A percentile compares a stretch with the other conserved stretches of the same genome.
Conservation (phyloP, 2,888 invertebrate genomes). For the Drosophila antonietae region DNA sequence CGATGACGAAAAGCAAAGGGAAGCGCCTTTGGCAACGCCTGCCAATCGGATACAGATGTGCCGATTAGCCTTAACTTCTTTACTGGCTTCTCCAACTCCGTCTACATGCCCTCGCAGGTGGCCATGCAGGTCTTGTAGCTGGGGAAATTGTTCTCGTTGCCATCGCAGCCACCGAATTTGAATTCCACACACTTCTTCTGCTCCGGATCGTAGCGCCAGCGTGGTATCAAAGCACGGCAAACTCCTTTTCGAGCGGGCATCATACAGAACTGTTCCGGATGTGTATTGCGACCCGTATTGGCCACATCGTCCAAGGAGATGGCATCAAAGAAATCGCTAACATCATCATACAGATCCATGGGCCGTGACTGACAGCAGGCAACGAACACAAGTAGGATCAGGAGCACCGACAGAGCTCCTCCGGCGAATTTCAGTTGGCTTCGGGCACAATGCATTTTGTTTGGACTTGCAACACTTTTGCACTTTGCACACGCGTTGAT, state of each 20-base stretch:
- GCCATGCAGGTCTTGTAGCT: constrained; percentile 85
- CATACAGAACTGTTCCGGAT: constrained; percentile 82
- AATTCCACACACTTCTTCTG: constrained; percentile 85
- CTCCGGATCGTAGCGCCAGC: constrained; percentile 85
- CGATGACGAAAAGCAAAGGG: constrained; percentile 54
- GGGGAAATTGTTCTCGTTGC: constrained; percentile 86
- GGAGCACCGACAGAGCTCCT: constrained; percentile 15
- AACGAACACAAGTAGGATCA: constrained; percentile 44
- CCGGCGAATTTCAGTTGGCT: constrained; percentile 47
- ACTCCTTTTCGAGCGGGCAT: constrained; percentile 84
- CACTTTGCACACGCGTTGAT: constrained; percentile 28
- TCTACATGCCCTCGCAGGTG: constrained; percentile 85
- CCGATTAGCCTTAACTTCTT: constrained; percentile 49
- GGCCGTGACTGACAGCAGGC: constrained; percentile 61
- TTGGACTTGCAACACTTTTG: constrained; percentile 12
- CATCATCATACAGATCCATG: constrained; percentile 83
- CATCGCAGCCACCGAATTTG: constrained; percentile 86
- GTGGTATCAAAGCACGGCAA: constrained; percentile 84
- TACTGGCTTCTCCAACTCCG: not conserved
- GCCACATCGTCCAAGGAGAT: constrained; percentile 82
- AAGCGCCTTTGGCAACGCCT: constrained; percentile 74
- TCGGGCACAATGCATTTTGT: constrained; percentile 31
- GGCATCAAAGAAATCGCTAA: constrained; percentile 83
- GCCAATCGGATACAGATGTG: constrained; percentile 45
- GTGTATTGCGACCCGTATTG: constrained; percentile 73